phyloP scores from a whole-genome alignment of 2,113 vertebrate genomes.

The Pagrus major region DNA sequence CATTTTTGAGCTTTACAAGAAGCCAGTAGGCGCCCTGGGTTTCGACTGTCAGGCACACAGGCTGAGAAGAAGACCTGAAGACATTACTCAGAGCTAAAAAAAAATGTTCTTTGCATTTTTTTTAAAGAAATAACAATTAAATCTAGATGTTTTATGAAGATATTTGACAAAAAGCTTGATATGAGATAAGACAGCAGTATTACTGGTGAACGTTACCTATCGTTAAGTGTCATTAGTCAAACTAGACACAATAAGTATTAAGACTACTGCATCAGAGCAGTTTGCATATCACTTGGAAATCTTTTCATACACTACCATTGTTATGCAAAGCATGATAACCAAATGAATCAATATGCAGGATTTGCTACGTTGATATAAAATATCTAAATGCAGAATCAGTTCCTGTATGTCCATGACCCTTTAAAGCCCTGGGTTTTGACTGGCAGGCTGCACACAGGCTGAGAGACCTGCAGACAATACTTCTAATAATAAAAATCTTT shows the following conservation, averaged over 20 bases:
- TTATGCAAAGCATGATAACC: background rate
- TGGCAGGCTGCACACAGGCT: background rate
- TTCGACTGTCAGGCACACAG: background rate
- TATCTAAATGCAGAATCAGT: constrained; percentile 4
- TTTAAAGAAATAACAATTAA: background rate
- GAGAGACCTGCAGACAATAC: background rate
- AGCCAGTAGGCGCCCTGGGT: constrained; percentile 11
- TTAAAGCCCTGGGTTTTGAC: background rate
- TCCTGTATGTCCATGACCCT: background rate
- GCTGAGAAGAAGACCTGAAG: background rate
- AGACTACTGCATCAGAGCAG: background rate
- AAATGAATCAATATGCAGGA: background rate
- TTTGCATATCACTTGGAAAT: background rate
- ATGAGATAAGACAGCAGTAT: background rate
- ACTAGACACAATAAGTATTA: background rate
- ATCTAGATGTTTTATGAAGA: background rate
- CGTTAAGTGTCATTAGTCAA: background rate
- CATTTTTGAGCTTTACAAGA: constrained; percentile 6
- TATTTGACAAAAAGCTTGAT: background rate
- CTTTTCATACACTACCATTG: background rate
- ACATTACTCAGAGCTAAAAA: too few species aligned
- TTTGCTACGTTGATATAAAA: background rate
- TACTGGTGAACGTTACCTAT: background rate
- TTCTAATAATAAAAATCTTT: too few species aligned
- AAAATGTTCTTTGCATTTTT: background rate